These are phyloP conservation scores for Podarcis raffonei DNA, from an alignment of 2,113 vertebrate genomes.

Conservation along the genomic window DNA sequence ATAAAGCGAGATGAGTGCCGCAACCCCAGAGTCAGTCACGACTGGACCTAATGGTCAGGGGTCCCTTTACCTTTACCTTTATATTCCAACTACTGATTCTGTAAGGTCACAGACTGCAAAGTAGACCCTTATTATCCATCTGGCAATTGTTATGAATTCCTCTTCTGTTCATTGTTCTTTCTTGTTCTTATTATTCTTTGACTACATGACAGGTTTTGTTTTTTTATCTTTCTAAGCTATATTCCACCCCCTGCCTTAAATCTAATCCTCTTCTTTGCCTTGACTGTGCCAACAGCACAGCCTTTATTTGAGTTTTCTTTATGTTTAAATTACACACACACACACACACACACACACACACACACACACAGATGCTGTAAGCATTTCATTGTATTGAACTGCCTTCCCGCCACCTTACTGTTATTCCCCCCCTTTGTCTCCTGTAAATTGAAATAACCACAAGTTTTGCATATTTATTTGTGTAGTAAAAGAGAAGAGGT, in stretches of 20 bases:
- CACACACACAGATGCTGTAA: background rate
- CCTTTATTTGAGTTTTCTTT: constrained; percentile 36
- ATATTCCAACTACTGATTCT: background rate
- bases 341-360: too few species aligned
- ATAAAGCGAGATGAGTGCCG: too few species aligned
- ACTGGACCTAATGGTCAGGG: too few species aligned
- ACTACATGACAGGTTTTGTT: constrained; percentile 44
- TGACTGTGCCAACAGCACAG: constrained; percentile 39
- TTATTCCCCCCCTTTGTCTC: background rate
- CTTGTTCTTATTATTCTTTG: constrained; percentile 48
- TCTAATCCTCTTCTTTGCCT: constrained; percentile 54
- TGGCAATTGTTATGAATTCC: constrained; percentile 46
- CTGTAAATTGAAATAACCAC: constrained; percentile 48
- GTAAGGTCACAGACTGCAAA: background rate
- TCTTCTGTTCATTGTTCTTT: constrained; percentile 39
- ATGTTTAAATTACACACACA: background rate
- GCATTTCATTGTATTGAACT: constrained; percentile 36
- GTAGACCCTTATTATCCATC: constrained; percentile 31
- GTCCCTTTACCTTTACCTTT: too few species aligned
- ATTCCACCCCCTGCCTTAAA: constrained; percentile 16
- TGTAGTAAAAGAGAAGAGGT: constrained; percentile 47
- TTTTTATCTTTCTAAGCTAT: constrained; percentile 52
- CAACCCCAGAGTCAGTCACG: too few species aligned
- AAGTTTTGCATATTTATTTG: constrained; percentile 59
- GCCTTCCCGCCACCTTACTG: constrained; percentile 17